phyloP scores from a whole-genome alignment of 2,797 vertebrate genomes.

The Tamandua tetradactyla region DNA sequence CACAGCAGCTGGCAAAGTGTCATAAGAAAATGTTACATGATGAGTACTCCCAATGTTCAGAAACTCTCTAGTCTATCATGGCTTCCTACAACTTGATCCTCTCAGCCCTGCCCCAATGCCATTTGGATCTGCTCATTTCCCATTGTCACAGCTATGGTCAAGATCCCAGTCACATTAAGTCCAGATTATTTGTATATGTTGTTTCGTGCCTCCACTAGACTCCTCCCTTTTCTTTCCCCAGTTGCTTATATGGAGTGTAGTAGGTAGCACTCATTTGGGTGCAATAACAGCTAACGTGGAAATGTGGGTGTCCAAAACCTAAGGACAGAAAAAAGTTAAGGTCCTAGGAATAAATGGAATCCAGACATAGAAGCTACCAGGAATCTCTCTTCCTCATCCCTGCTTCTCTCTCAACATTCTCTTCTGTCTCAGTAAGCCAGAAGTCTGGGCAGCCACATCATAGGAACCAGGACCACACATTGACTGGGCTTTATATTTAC shows the following conservation, averaged over 20 bases:
- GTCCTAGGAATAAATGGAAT: background rate
- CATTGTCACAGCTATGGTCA: background rate
- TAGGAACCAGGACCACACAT: background rate
- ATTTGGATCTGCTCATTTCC: background rate
- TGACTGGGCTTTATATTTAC: accelerated
- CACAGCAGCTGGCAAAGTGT: background rate
- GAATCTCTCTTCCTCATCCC: background rate
- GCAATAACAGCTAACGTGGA: background rate
- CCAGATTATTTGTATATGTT: background rate
- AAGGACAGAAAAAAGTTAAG: background rate
- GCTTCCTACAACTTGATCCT: background rate
- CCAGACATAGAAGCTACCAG: background rate
- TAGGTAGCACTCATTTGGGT: background rate
- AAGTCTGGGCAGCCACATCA: accelerated
- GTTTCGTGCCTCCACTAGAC: background rate
- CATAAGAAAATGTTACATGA: background rate
- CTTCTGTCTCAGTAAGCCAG: background rate
- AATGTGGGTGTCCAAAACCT: background rate
- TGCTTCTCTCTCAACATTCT: background rate
- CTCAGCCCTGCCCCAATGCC: background rate
- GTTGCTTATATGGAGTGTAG: background rate
- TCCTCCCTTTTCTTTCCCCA: background rate
- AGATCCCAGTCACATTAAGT: background rate
- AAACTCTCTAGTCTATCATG: background rate
- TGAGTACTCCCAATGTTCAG: background rate